Evolutionary conservation across 2,113 vertebrate species (phyloP).

Genomic region (Glaucomys volans): DNA sequence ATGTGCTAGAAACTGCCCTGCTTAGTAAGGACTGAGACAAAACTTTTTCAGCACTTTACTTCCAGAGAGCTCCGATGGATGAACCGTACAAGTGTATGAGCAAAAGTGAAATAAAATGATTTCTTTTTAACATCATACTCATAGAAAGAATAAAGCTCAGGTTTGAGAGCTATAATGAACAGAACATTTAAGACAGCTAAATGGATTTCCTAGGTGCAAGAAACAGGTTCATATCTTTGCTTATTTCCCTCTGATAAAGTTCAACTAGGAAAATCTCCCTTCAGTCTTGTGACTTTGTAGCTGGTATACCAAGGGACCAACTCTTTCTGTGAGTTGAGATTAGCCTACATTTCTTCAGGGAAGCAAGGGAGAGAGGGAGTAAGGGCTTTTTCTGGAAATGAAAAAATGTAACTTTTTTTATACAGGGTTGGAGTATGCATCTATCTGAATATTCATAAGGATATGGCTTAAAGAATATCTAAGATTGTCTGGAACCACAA

Average conservation of each 20-base stretch:
- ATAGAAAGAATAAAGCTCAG: neutral
- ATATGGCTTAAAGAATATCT: neutral
- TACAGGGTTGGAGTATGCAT: neutral
- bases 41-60: neutral
- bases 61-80: neutral
- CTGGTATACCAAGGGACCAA: neutral
- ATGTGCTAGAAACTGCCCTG: neutral
- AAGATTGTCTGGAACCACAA: neutral
- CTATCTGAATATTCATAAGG: neutral
- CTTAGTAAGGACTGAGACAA: neutral
- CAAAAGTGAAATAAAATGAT: neutral
- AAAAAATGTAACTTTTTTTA: slow-evolving; percentile 27
- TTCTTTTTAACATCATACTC: neutral
- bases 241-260: neutral
- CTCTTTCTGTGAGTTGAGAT: neutral
- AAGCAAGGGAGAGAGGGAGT: neutral
- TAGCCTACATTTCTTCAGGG: neutral
- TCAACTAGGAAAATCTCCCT: neutral
- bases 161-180: neutral
- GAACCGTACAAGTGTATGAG: neutral
- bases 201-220: neutral
- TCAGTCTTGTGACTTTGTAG: neutral
- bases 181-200: neutral
- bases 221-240: neutral
- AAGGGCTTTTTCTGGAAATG: neutral